Percentiles rank a stretch among this genome's conserved stretches.
phyloP scores from a whole-genome alignment of 2,797 vertebrate genomes.

The Characodon lateralis region DNA sequence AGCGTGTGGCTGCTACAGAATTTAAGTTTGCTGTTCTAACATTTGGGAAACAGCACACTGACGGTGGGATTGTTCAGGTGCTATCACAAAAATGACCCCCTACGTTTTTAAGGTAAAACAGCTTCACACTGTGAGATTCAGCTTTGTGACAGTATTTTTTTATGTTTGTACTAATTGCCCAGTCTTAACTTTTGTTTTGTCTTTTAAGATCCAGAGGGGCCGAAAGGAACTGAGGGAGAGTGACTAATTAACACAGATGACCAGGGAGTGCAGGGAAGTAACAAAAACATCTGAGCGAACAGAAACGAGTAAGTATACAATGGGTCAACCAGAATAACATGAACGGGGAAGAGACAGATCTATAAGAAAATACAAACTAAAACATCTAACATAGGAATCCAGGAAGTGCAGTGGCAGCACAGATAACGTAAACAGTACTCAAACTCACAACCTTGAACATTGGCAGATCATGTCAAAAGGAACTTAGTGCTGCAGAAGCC shows the following conservation, averaged over 20 bases:
- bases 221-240: no score
- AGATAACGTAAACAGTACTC: no score
- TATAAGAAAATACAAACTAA: no score
- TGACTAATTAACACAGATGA: no score
- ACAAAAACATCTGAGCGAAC: no score
- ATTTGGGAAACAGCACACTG: constrained; percentile 4
- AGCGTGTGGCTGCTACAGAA: not conserved
- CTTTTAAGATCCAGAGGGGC: not conserved
- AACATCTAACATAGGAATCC: no score
- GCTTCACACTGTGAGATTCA: not conserved
- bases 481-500: not conserved
- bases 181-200: not conserved
- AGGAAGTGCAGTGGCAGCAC: no score
- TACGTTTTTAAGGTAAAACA: not conserved
- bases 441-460: no score
- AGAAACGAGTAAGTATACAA: no score
- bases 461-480: not conserved
- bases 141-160: not conserved
- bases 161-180: not conserved
- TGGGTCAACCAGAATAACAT: no score
- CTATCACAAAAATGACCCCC: not conserved
- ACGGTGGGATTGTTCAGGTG: not conserved
- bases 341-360: no score
- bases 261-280: no score
- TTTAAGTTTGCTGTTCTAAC: constrained; percentile 4